phyloP scores from a whole-genome alignment of 2,888 invertebrate genomes.

The Apotomis capreana region DNA sequence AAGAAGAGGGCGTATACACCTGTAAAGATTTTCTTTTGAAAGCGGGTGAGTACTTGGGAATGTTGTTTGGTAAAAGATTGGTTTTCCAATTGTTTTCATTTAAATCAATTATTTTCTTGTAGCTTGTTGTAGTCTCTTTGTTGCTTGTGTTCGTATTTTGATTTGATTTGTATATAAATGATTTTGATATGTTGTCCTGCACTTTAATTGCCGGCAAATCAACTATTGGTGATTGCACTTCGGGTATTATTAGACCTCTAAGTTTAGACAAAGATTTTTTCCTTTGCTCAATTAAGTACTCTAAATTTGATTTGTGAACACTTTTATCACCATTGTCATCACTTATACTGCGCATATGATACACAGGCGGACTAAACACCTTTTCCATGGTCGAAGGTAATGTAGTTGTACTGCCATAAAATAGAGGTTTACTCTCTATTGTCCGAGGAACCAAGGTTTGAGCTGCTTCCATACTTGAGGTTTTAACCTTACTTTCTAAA shows the following conservation, averaged over 20 bases:
- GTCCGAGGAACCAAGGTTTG: slow-evolving; percentile 55
- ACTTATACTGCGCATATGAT: slow-evolving; percentile 74
- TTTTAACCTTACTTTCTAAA: slow-evolving; percentile 64
- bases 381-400: slow-evolving; percentile 64
- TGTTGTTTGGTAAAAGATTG: slow-evolving; percentile 75
- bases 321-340: slow-evolving; percentile 73
- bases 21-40: slow-evolving; percentile 90
- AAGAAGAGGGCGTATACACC: slow-evolving; percentile 81
- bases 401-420: slow-evolving; percentile 77
- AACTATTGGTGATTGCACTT: slow-evolving; percentile 85
- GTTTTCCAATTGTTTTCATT: slow-evolving; percentile 77
- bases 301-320: slow-evolving; percentile 86
- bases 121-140: slow-evolving; percentile 62
- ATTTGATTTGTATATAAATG: slow-evolving; percentile 71
- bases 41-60: slow-evolving; percentile 92
- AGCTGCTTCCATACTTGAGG: slow-evolving; percentile 53
- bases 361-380: slow-evolving; percentile 62
- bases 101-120: slow-evolving; percentile 61
- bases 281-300: slow-evolving; percentile 90
- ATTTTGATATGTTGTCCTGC: slow-evolving; percentile 81
- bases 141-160: slow-evolving; percentile 59
- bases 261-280: slow-evolving; percentile 92
- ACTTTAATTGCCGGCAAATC: slow-evolving; percentile 94
- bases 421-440: slow-evolving; percentile 68
- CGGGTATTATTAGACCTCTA: slow-evolving; percentile 94